Percentiles rank a stretch among this genome's conserved stretches.
Evolutionary conservation across 2,113 vertebrate genomes (phyloP).

Genomic region (Potamarius usumacintae): DNA sequence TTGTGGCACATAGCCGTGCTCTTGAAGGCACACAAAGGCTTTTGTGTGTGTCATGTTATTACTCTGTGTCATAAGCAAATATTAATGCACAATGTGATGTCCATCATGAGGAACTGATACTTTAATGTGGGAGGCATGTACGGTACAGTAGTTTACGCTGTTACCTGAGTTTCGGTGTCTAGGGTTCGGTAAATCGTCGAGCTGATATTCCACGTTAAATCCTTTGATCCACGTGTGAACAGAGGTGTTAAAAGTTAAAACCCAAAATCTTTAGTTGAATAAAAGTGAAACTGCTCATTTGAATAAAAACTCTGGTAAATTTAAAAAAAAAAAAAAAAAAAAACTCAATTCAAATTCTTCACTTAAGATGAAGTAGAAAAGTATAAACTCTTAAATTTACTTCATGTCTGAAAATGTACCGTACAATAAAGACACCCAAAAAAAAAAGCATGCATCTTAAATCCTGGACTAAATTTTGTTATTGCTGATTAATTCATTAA

Average conservation of each 20-base stretch:
- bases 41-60: not conserved
- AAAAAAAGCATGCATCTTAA: not conserved
- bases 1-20: not conserved
- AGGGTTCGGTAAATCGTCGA: not conserved
- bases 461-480: not conserved
- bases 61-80: slow-evolving; percentile 31
- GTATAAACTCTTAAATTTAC: not conserved
- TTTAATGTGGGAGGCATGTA: not conserved
- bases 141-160: not conserved
- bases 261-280: not conserved
- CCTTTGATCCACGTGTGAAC: not conserved
- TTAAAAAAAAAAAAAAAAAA: too few relatives aligned
- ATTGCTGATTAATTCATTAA: not conserved
- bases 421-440: too few relatives aligned
- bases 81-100: not conserved
- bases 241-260: not conserved
- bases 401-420: not conserved
- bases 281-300: not conserved
- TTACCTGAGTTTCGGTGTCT: not conserved
- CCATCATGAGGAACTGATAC: not conserved
- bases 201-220: not conserved
- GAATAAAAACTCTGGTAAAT: not conserved
- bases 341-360: not conserved
- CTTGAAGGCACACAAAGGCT: not conserved
- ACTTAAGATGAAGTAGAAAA: not conserved